A percentile compares a stretch with the other conserved stretches of the same genome.
These are phyloP conservation scores for Leucoptera coffeella DNA, from an alignment of 2,888 invertebrate species.

Conservation along the genomic window DNA sequence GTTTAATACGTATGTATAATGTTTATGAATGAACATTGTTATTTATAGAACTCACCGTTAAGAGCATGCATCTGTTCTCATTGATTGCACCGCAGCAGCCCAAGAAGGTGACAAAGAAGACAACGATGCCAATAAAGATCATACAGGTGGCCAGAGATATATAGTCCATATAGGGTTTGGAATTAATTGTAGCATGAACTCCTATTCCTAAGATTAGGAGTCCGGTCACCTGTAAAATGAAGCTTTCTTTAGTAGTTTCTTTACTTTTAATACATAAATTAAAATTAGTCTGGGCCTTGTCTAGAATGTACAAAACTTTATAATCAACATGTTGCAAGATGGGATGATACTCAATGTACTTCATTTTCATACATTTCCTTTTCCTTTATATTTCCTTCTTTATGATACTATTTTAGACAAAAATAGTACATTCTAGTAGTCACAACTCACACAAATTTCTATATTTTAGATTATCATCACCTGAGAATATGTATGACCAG, in stretches of 20 bases:
- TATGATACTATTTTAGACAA: too few relatives aligned
- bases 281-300: too few relatives aligned
- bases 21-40: not conserved
- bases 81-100: conserved; percentile 97
- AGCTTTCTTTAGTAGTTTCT: not conserved
- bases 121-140: conserved; percentile 82
- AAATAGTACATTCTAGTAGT: too few relatives aligned
- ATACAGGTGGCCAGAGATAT: conserved; percentile 78
- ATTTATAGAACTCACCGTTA: conserved; percentile 63
- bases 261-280: too few relatives aligned
- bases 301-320: too few relatives aligned
- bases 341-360: too few relatives aligned
- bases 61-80: conserved; percentile 94
- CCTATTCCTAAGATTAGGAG: conserved; percentile 80
- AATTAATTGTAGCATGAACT: conserved; percentile 65
- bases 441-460: too few relatives aligned
- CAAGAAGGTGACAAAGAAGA: conserved; percentile 90
- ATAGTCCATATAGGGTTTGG: conserved; percentile 59
- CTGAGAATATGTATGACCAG: too few relatives aligned
- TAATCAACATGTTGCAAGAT: too few relatives aligned
- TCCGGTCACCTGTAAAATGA: conserved; percentile 73
- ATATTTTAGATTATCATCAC: too few relatives aligned
- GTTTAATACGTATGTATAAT: not conserved
- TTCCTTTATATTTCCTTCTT: too few relatives aligned
- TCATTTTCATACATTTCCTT: too few relatives aligned